Evolutionary conservation across 2,797 vertebrate species (phyloP), one percentile per base, ranked within the genome.

Genomic region (Sebastes nivosus): DNA sequence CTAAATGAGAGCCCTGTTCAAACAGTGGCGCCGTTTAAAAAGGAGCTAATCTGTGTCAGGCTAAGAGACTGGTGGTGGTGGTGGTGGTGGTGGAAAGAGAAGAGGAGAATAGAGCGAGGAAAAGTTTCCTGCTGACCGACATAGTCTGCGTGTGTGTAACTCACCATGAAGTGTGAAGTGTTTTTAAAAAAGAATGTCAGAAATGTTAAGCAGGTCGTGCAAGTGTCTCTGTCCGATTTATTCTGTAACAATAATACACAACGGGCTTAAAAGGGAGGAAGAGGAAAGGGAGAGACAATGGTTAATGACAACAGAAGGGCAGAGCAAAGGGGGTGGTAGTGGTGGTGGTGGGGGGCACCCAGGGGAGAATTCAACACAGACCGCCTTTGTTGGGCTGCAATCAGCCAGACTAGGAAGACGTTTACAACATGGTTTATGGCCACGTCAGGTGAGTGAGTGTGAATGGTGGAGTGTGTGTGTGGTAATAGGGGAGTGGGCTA

Each of bases 311-410:
- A 87, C 81, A 90, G 78, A 76, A 74, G 75, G 83, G 79, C 74
- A 69, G 64, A 82, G 75, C 67, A 63, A 58, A 38, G 38, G 38
- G 66, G 27, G 64, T 14, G 60, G 20, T 22, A 8, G 27, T 29
- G 12, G 5, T 69, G 58, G 29, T 16, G 57, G 68, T 57, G 32
- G 13, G 36, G 79, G 79, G 79, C 66, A 88, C 69, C 79, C 78
- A 69, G 30, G 81, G 83, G 77, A 88, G 85, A 84, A 88, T 72
- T 75, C 55, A 82, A 91, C 87, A 92, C 87, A 91, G 82, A 70
- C 82, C 3, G 74, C 68, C 84, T 91, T 91, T 93, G 91, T 92
- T 89, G 82, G 2, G 85, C 82, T 72, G 71, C 88, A 86, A 88
- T 87, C 86, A 87, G 77, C 67, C 79, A 72, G 77, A 88, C 79